phyloP scores from a whole-genome alignment of 2,113 vertebrate species.

The Sebastes fasciatus region DNA sequence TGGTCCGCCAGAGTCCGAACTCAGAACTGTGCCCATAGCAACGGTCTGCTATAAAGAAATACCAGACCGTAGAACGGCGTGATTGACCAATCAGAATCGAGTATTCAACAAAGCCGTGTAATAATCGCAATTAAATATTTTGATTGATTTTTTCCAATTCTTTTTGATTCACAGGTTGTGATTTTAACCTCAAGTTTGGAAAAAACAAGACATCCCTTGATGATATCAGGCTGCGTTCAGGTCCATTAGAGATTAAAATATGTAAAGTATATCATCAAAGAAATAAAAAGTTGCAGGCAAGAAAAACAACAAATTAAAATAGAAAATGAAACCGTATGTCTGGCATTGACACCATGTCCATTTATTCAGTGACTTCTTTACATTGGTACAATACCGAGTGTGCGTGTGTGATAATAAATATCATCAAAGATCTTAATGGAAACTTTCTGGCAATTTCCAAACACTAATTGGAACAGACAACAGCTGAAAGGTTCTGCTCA shows the following conservation, averaged over 20 bases:
- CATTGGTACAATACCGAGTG: not conserved
- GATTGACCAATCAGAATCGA: too few species aligned
- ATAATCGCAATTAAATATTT: too few species aligned
- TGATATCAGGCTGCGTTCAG: not conserved
- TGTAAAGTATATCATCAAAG: not conserved
- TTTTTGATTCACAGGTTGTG: not conserved
- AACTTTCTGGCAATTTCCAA: conserved; percentile 65
- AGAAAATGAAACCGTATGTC: not conserved
- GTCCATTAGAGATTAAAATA: not conserved
- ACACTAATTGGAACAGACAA: conserved; percentile 76
- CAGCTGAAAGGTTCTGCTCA: conserved; percentile 76
- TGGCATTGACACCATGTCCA: not conserved
- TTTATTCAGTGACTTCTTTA: conserved; percentile 4
- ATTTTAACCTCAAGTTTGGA: not conserved
- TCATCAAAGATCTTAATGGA: conserved; percentile 55
- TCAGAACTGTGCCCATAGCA: too few species aligned
- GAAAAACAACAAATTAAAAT: conserved; percentile 1
- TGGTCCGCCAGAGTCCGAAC: too few species aligned
- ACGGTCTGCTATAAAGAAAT: too few species aligned
- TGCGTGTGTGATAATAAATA: conserved; percentile 20
- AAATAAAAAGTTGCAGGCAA: not conserved
- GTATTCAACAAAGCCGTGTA: too few species aligned
- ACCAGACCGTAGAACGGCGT: too few species aligned
- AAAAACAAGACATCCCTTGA: not conserved
- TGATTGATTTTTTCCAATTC: too few species aligned